Evolutionary conservation across 1,140 invertebrate genomes (phyloP), one percentile per base, ranked within the genome.

Genomic region (Pseudomyrmex sp.): DNA sequence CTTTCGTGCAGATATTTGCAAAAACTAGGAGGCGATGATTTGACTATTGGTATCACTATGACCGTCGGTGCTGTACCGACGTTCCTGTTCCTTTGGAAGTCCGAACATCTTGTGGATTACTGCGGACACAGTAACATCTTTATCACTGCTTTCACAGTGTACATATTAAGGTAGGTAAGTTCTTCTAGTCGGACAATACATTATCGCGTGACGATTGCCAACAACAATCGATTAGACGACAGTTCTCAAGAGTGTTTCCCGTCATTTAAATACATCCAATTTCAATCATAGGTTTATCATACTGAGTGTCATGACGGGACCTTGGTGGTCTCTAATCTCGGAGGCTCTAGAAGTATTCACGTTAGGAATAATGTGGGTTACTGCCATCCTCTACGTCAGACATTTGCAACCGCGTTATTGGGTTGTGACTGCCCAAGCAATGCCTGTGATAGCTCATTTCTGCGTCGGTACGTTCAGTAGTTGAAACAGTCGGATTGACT

Each of bases 61-160:
- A 96, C 96, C 1, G 93, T 96, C 54, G 96, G 95, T 88, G 95
- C 96, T 61, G 82, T 97, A 84, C 95, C 96, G 35, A 96, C 97
- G 62, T 92, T 97, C 79, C 93, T 97, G 62, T 96, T 97, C 92
- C 94, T 98, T 15, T 96, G 96, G 95, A 97, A 96, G 92, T 97
- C 97, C 1, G 97, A 98, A 88, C 96, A 96, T 87, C 95, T 98
- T 44, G 97, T 98, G 2, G 97, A 98, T 92, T 98, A 97, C 92
- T 96, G 97, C 69, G 97, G 97, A 2, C 97, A 98, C 92, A 97
- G 97, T 83, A 98, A 98, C 92, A 95, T 98, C 70, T 95, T 98
- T 82, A 98, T 98, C 85, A 95, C 96, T 58, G 97, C 97, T 23
- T 97, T 98, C 88, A 96, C 96, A 2, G 95, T 97, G 87, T 98